Conservation (phyloP, 2,113 vertebrate genomes). For the Grammomys dolichurus region DNA sequence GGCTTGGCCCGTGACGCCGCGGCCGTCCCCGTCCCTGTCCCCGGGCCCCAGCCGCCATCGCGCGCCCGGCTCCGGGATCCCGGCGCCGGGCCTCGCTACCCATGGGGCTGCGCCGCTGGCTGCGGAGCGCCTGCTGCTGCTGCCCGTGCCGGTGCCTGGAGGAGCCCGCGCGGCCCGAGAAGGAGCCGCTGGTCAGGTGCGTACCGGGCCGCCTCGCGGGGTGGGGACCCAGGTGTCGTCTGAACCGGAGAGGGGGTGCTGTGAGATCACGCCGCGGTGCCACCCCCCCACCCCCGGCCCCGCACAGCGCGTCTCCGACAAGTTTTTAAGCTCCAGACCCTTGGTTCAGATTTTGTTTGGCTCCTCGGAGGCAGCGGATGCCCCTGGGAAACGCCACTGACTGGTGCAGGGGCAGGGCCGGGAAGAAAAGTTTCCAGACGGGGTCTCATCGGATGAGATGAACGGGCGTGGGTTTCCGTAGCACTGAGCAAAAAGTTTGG, state of each 20-base stretch:
- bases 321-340: background rate
- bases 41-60: constrained; percentile 26
- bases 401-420: background rate
- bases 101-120: constrained; percentile 84
- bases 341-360: background rate
- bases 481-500: background rate
- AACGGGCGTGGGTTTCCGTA: background rate
- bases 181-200: constrained; percentile 85
- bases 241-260: background rate
- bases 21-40: background rate
- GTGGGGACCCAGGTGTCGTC: background rate
- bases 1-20: constrained; percentile 41
- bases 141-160: constrained; percentile 70
- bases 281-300: background rate
- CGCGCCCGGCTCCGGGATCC: background rate
- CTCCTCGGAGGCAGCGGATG: background rate
- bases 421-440: background rate
- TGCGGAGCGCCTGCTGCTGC: constrained; percentile 78
- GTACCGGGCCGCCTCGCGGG: background rate
- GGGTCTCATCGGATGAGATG: background rate
- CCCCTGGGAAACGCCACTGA: background rate
- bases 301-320: background rate
- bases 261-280: background rate
- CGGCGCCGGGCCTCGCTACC: constrained; percentile 34
- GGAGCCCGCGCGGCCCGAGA: constrained; percentile 73